phyloP scores from a whole-genome alignment of 2,888 invertebrate species.

The Shargacucullia verbasci region DNA sequence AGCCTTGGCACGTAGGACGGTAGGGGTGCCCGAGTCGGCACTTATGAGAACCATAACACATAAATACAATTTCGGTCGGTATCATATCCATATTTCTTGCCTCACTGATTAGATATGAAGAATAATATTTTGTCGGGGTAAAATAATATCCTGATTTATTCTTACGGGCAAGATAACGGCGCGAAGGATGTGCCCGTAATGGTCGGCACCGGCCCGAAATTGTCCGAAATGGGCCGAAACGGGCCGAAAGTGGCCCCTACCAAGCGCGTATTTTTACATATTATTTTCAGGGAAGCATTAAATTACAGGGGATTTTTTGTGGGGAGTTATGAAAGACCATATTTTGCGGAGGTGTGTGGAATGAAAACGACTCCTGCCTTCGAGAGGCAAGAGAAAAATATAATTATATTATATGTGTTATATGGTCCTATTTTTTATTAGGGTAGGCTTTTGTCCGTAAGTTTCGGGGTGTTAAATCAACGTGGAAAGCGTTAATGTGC shows the following conservation, averaged over 20 bases:
- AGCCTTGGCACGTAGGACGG: slow-evolving; percentile 47
- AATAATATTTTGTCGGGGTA: slow-evolving; percentile 80
- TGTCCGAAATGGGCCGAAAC: slow-evolving; percentile 76
- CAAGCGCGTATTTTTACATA: slow-evolving; percentile 83
- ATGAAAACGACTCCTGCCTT: slow-evolving; percentile 76
- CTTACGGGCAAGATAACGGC: slow-evolving; percentile 79
- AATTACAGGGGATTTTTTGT: slow-evolving; percentile 81
- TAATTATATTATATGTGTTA: slow-evolving; percentile 80
- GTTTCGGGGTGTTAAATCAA: slow-evolving; percentile 59
- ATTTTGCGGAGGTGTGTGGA: slow-evolving; percentile 80
- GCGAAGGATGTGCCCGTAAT: slow-evolving; percentile 80
- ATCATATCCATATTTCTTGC: slow-evolving; percentile 78
- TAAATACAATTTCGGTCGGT: slow-evolving; percentile 70
- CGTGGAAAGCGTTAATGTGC: slow-evolving; percentile 57
- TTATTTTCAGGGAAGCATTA: slow-evolving; percentile 81
- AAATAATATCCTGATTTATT: slow-evolving; percentile 86
- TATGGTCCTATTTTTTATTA: slow-evolving; percentile 68
- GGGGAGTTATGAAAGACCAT: slow-evolving; percentile 82
- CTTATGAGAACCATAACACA: slow-evolving; percentile 66
- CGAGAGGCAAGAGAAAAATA: slow-evolving; percentile 72
- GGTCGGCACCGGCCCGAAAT: slow-evolving; percentile 65
- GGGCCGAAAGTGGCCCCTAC: slow-evolving; percentile 73
- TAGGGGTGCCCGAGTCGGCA: slow-evolving; percentile 46
- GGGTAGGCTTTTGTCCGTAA: slow-evolving; percentile 62
- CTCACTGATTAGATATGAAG: slow-evolving; percentile 84